phyloP scores from a whole-genome alignment of 2,113 vertebrate genomes.

The Pseudorhombus dupliciocellatus region DNA sequence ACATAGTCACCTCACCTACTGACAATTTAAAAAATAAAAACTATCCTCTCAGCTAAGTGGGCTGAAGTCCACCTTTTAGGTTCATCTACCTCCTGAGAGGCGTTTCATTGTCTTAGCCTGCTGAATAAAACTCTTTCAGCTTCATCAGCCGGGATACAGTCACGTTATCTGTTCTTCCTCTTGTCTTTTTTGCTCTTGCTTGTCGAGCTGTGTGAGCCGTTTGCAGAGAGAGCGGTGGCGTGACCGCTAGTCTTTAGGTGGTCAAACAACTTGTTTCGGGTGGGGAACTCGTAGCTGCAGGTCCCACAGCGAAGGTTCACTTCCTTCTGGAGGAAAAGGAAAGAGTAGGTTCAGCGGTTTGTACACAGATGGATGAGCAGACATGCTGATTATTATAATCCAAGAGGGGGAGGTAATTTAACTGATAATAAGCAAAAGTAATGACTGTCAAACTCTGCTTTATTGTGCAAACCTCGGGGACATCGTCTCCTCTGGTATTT shows the following conservation, averaged over 20 bases:
- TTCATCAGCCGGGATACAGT: background rate
- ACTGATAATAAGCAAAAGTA: background rate
- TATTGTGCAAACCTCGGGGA: conserved; percentile 73
- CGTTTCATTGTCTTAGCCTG: background rate
- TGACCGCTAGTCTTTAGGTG: conserved; percentile 93
- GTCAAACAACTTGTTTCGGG: conserved; percentile 95
- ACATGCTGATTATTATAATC: background rate
- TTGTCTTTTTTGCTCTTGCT: conserved; percentile 88
- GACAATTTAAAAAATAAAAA: too few relatives aligned
- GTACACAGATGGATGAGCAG: background rate
- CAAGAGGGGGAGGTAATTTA: too few relatives aligned
- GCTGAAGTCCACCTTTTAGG: background rate
- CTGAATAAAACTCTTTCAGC: background rate
- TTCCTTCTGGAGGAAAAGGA: conserved; percentile 79
- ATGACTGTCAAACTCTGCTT: background rate
- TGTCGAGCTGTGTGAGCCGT: conserved; percentile 40
- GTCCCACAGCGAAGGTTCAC: conserved; percentile 83
- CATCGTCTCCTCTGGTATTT: conserved; percentile 66
- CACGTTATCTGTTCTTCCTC: conserved; percentile 84
- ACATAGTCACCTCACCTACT: background rate
- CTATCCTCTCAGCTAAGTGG: background rate
- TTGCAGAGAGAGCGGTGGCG: conserved; percentile 78
- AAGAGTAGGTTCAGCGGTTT: background rate
- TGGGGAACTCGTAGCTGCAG: conserved; percentile 87
- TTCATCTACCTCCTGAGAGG: background rate